These are phyloP conservation scores for Drosophila cracens DNA, from an alignment of 2,888 invertebrate species.

Conservation along the genomic window DNA sequence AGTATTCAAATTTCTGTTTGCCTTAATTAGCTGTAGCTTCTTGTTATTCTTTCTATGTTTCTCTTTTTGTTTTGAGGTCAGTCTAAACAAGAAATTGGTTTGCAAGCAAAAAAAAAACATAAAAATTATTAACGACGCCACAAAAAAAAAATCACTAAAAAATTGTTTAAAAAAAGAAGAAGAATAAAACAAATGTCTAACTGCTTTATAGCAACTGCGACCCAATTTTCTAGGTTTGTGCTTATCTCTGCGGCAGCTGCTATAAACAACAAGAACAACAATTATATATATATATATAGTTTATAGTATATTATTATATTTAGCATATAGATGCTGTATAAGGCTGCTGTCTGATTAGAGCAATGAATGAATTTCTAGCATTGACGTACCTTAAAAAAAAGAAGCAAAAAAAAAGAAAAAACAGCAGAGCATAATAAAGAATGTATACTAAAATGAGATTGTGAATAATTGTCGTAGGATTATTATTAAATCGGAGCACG, in stretches of 20 bases:
- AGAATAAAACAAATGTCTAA: conserved; percentile 55
- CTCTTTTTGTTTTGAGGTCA: conserved; percentile 67
- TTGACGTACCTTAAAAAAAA: conserved; percentile 70
- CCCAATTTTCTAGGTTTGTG: conserved; percentile 61
- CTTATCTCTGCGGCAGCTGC: conserved; percentile 70
- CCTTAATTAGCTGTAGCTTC: conserved; percentile 10
- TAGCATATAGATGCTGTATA: conserved; percentile 6
- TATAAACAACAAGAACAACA: conserved; percentile 28
- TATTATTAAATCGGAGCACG: conserved; percentile 45
- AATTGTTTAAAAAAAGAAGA: conserved; percentile 50
- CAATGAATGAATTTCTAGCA: conserved; percentile 71
- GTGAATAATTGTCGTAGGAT: conserved; percentile 5
- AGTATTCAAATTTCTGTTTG: not conserved
- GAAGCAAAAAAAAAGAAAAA: not conserved
- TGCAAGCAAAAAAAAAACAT: conserved; percentile 32
- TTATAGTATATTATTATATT: conserved; percentile 11
- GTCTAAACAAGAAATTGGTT: conserved; percentile 53
- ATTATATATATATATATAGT: not conserved
- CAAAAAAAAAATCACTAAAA: conserved; percentile 49
- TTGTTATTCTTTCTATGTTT: conserved; percentile 13
- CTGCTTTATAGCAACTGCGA: conserved; percentile 75
- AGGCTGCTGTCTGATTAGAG: conserved; percentile 48
- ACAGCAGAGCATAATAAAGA: not conserved
- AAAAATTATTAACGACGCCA: conserved; percentile 74
- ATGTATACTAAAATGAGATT: conserved; percentile 5